Percentiles rank a stretch among this genome's conserved stretches.
Conservation (phyloP, 2,113 vertebrate genomes). For the Manacus vitellinus region DNA sequence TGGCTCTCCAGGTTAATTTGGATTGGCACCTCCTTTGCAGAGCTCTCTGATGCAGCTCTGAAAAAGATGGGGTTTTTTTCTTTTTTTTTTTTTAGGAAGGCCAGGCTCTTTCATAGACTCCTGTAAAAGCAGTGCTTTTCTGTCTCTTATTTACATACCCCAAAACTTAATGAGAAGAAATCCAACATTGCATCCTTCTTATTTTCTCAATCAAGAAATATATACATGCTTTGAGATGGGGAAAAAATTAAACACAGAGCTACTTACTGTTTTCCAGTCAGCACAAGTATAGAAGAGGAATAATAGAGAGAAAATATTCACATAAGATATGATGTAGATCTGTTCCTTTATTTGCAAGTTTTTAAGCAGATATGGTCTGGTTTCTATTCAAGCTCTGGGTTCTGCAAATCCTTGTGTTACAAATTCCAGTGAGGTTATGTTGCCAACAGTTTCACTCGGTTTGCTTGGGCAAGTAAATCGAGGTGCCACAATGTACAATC, state of each 20-base stretch:
- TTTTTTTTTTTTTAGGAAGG: neutral
- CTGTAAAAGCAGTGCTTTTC: neutral
- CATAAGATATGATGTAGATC: neutral
- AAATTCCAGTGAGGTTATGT: neutral
- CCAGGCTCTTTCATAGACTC: neutral
- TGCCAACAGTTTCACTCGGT: neutral
- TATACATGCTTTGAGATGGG: neutral
- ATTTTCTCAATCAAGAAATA: neutral
- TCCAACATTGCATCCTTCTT: neutral
- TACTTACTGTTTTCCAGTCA: neutral
- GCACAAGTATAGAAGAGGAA: neutral
- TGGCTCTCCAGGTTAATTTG: constrained; percentile 33
- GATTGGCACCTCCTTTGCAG: neutral
- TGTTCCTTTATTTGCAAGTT: neutral
- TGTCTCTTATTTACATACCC: neutral
- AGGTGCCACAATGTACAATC: neutral
- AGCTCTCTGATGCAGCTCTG: neutral
- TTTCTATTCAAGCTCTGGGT: neutral
- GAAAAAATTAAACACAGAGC: neutral
- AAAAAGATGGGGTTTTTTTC: neutral
- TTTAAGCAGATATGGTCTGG: neutral
- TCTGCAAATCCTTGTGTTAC: neutral
- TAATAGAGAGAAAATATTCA: neutral
- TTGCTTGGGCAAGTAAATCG: rapidly evolving
- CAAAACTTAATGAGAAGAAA: neutral